Percentiles rank a stretch among this genome's conserved stretches.
Conservation (phyloP, 2,888 invertebrate genomes). For the Tridacna gigas region DNA sequence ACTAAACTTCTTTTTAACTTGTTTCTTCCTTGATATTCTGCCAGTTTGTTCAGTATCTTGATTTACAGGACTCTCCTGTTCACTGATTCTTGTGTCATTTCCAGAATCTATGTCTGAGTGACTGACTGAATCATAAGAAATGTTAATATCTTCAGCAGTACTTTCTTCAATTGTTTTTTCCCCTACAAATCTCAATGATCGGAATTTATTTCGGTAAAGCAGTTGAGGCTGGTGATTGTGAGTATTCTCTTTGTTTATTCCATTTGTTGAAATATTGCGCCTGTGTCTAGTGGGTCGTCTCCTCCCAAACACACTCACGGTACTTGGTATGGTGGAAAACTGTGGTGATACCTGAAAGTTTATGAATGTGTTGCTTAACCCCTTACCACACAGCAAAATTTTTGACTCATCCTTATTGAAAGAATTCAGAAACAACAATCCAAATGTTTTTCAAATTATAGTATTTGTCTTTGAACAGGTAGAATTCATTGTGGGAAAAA, state of each 20-base stretch:
- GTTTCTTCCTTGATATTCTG: background rate
- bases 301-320: constrained; percentile 10
- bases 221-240: constrained; percentile 11
- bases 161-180: constrained; percentile 55
- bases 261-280: background rate
- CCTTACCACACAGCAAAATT: too few relatives aligned
- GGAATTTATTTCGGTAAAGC: constrained; percentile 51
- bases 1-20: background rate
- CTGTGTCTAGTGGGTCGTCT: background rate
- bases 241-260: constrained; percentile 51
- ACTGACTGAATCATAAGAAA: constrained; percentile 52
- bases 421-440: too few relatives aligned
- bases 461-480: too few relatives aligned
- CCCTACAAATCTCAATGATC: constrained; percentile 65
- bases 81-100: constrained; percentile 37
- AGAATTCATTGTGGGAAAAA: too few relatives aligned
- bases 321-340: constrained; percentile 44
- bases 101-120: constrained; percentile 28
- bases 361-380: too few relatives aligned
- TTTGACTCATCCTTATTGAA: too few relatives aligned
- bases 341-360: constrained; percentile 69
- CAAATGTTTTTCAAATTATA: too few relatives aligned
- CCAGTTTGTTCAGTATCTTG: background rate
- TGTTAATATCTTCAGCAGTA: constrained; percentile 59
- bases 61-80: constrained; percentile 33